Percentiles rank a stretch among this genome's conserved stretches.
Conservation (phyloP, 2,113 vertebrate species). For the Macrotis lagotis region DNA sequence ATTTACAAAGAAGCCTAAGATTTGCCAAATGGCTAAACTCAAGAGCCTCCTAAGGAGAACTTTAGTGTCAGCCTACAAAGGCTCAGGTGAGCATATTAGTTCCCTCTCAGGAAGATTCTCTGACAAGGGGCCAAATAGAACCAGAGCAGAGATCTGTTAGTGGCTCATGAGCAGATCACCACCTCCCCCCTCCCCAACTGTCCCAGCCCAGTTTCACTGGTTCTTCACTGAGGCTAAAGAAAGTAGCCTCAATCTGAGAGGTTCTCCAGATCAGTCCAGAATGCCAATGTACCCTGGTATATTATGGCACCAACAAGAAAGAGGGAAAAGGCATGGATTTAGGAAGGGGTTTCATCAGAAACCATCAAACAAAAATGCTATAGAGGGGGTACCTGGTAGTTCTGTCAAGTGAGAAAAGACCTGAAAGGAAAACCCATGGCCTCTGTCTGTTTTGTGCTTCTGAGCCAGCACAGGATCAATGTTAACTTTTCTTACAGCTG, state of each 20-base stretch:
- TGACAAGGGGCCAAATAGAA: neutral
- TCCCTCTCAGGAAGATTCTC: neutral
- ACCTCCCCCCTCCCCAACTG: no score
- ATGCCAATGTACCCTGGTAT: no score
- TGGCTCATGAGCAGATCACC: neutral
- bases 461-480: slow-evolving; percentile 8
- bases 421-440: neutral
- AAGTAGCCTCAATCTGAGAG: no score
- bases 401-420: neutral
- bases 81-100: no score
- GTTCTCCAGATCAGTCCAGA: no score
- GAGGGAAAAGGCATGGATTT: neutral
- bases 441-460: neutral
- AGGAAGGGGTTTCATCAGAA: neutral
- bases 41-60: no score
- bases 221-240: neutral
- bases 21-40: no score
- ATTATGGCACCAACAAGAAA: no score
- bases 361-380: neutral
- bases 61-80: no score
- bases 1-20: no score
- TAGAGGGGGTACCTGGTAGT: neutral
- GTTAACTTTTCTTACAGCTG: neutral
- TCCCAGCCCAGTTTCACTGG: neutral
- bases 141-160: neutral